Evolutionary conservation across 2,113 vertebrate species (phyloP).

Genomic region (Salminus brasiliensis): DNA sequence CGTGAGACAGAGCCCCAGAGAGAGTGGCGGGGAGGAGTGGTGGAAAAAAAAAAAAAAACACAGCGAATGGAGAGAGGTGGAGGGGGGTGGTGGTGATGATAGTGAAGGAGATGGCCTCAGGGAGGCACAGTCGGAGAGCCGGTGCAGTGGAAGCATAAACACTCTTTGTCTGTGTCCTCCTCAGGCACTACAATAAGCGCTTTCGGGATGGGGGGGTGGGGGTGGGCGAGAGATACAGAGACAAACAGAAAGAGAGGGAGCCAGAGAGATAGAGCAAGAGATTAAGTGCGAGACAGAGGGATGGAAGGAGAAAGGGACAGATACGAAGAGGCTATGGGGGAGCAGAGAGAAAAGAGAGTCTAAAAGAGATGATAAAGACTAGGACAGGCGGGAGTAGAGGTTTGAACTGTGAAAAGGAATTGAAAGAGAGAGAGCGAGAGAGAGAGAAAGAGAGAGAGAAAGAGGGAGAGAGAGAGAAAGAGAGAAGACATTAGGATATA

Average conservation of each 20-base stretch:
- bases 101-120: constrained; percentile 49
- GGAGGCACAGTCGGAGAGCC: constrained; percentile 53
- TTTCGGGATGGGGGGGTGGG: constrained; percentile 5
- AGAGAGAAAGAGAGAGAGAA: no score
- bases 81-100: constrained; percentile 61
- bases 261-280: constrained; percentile 21
- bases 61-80: constrained; percentile 50
- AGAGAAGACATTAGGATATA: background rate
- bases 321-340: constrained; percentile 18
- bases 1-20: constrained; percentile 53
- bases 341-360: constrained; percentile 11
- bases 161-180: constrained; percentile 57
- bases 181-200: constrained; percentile 54
- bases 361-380: background rate
- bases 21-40: constrained; percentile 34
- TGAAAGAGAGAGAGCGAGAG: no score
- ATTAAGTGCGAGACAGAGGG: constrained; percentile 26
- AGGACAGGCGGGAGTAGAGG: no score
- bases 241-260: constrained; percentile 21
- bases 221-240: constrained; percentile 25
- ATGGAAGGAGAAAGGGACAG: constrained; percentile 32
- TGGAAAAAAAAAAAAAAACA: constrained; percentile 44
- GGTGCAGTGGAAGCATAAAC: constrained; percentile 52
- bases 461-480: background rate
- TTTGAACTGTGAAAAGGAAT: no score